phyloP scores from a whole-genome alignment of 1,140 invertebrate genomes.

The Macrosteles quadrilineatus region DNA sequence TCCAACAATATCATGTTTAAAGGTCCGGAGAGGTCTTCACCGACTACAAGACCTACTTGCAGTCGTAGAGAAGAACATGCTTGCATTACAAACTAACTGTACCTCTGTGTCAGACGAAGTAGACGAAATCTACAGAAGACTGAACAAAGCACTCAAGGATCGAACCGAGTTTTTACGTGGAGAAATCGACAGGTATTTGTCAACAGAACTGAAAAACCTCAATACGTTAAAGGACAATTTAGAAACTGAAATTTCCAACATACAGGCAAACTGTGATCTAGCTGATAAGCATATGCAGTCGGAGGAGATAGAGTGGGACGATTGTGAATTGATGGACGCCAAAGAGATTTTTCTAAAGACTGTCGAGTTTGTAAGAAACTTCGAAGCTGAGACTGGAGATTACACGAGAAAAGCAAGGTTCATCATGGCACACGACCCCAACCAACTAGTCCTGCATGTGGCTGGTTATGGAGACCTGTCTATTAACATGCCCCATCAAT shows the following conservation, averaged over 20 bases:
- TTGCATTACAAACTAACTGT: slow-evolving; percentile 82
- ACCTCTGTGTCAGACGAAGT: slow-evolving; percentile 86
- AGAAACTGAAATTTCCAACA: slow-evolving; percentile 89
- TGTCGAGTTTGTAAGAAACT: slow-evolving; percentile 90
- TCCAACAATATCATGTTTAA: too few relatives aligned
- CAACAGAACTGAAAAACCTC: slow-evolving; percentile 74
- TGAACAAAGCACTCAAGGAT: slow-evolving; percentile 89
- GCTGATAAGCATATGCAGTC: slow-evolving; percentile 93
- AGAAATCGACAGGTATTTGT: slow-evolving; percentile 87
- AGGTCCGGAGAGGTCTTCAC: slow-evolving; percentile 79
- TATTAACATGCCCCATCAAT: slow-evolving; percentile 63
- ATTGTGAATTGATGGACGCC: slow-evolving; percentile 86
- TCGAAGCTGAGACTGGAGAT: slow-evolving; percentile 89
- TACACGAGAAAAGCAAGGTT: slow-evolving; percentile 81
- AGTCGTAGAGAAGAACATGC: slow-evolving; percentile 82
- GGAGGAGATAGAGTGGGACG: slow-evolving; percentile 73
- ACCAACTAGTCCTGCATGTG: slow-evolving; percentile 82
- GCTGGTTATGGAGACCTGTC: slow-evolving; percentile 82
- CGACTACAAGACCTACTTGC: slow-evolving; percentile 81
- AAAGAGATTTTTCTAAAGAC: slow-evolving; percentile 94
- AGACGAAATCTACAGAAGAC: slow-evolving; percentile 85
- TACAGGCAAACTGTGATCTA: slow-evolving; percentile 92
- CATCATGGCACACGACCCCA: slow-evolving; percentile 84
- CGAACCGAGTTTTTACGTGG: slow-evolving; percentile 83
- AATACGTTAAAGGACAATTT: slow-evolving; percentile 88